Evolutionary conservation across 2,113 vertebrate species (phyloP), one percentile per base, ranked within the genome.

Genomic region (Brachypodius melanocephalos): DNA sequence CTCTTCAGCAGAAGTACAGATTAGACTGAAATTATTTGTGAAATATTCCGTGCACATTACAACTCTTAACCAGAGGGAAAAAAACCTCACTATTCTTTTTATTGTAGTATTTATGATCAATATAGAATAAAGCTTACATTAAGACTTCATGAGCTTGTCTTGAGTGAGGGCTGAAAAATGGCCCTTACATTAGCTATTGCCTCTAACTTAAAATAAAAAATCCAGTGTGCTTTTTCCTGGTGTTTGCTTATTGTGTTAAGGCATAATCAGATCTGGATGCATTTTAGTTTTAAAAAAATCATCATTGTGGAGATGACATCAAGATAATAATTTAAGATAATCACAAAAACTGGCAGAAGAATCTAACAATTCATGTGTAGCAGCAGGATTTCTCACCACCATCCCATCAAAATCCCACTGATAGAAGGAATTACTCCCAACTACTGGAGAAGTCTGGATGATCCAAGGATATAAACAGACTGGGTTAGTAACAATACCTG

Each of bases 361-460:
- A 15, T 34, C 38, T 14, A 14, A 22, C 5, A 1, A 5, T 62
- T 74, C 18, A 26, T 22, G 20, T 36, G 71, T 28, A 24, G 8
- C 36, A 36, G 21, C 10, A 38, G 24, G 10, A 58, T 52, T 94
- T 83, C 51, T 88, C 28, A 8, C 54, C 3, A 3, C 25, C 12
- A 26, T 26, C 38, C n/a, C 29, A 42, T 7, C 7, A 0, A 88
- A 63, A 85, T 76, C 43, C n/a, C 66, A 13, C 5, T 18, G 31
- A 57, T 52, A 82, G 0, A 2, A 71, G 14, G 14, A 58, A 63
- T 3, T 34, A 24, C 55, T 54, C 29, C 59, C 0, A 0, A 10
- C 26, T 28, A 13, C 29, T 21, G 25, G 26, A 40, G 6, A 71
- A 69, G 4, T 19, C 29, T 0, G 0, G 10, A 49, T 2, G 31